Base-by-base conservation (phyloP, 2,888 invertebrate species). In the Vanessa cardui region DNA sequence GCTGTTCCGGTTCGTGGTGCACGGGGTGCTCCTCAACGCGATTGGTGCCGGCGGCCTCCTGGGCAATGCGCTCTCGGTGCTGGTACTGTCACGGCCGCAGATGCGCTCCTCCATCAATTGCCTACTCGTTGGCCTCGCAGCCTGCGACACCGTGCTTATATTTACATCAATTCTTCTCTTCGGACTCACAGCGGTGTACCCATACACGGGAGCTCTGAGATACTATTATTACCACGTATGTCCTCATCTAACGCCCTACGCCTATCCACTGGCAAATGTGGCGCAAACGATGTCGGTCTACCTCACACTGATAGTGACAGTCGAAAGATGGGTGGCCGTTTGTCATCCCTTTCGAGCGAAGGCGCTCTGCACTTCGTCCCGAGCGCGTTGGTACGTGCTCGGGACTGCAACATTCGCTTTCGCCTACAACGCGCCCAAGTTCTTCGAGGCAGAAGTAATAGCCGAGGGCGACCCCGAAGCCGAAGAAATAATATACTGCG, bases 21-120 rank as follows among this genome's bases (percentile, higher is more conserved):
- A 96, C 87, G 98, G 97, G 69, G 93, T 98, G 74, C 91, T 97
- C 75, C 93, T 98, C 67, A 97, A 97, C 86, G 87, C 95, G 59
- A 95, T 98, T 78, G 97, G 97, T 68, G 87, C 96, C 33, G 95
- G 96, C 79, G 99, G 98, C 7, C 95, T 98, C 72, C 94, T 98
- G 56, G 99, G 98, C 73, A 99, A 98, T 89, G 94, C 97, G 68
- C 96, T 99, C 66, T 96, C 98, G 50, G 97, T 98, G 94, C 95
- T 98, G 71, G 98, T 98, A 77, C 93, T 98, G 62, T 97, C 97
- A 68, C 95, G 98, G 65, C 98, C 98, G 31, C 97, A 98, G 88
- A 99, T 99, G 99, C 95, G 97, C 80, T 98, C 98, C 69, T 98
- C 98, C 82, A 98, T 99, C 83, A 99, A 99, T 90, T 97, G 98